These are phyloP conservation scores for Pangasius macronema DNA, from an alignment of 2,797 vertebrate species.

Conservation along the genomic window DNA sequence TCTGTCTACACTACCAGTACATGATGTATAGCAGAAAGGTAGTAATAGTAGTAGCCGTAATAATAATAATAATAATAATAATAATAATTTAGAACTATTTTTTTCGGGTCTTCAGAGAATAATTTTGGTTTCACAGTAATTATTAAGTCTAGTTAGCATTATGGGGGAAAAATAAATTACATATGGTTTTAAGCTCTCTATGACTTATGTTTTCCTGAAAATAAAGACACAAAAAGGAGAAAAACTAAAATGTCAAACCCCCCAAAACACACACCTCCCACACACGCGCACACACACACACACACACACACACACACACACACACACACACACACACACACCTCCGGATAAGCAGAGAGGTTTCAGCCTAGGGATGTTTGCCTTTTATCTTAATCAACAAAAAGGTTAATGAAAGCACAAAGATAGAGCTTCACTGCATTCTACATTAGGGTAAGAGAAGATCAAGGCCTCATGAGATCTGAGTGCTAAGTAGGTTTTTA, in stretches of 20 bases:
- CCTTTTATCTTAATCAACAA: conserved; percentile 62
- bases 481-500: conserved; percentile 53
- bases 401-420: conserved; percentile 83
- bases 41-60: no score
- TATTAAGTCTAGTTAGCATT: background rate
- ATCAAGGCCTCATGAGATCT: conserved; percentile 60
- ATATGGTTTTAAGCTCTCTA: background rate
- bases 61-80: no score
- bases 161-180: background rate
- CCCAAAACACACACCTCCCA: background rate
- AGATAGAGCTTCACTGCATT: conserved; percentile 59
- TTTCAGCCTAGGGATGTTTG: background rate
- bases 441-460: conserved; percentile 58
- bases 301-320: background rate
- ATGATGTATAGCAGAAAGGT: no score
- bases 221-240: conserved; percentile 2
- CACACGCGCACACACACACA: fast-evolving
- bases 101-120: background rate
- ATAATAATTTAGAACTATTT: no score
- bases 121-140: background rate
- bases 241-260: conserved; percentile 40
- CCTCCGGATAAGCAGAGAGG: background rate
- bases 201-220: conserved; percentile 1
- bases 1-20: no score
- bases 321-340: background rate